These are phyloP conservation scores for Dicranocentrus wangi DNA, from an alignment of 2,888 invertebrate species.

Conservation along the genomic window DNA sequence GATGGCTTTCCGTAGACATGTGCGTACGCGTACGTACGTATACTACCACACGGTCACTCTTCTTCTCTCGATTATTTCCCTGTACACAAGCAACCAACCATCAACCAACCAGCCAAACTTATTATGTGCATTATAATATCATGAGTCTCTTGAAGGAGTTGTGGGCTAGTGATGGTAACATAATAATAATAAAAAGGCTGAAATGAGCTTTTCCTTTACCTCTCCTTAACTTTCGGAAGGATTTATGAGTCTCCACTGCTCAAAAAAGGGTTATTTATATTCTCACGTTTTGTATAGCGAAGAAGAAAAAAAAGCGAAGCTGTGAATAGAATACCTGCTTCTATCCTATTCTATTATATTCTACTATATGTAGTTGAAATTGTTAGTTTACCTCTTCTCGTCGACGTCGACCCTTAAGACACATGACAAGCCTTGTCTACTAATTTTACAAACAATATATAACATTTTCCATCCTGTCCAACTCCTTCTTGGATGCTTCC, in stretches of 20 bases:
- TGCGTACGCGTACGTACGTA: not conserved
- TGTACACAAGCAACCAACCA: no score
- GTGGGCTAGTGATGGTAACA: no score
- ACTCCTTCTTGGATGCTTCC: not conserved
- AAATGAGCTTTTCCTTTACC: slow-evolving; percentile 47
- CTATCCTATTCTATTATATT: no score
- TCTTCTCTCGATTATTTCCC: no score
- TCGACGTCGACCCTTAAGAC: slow-evolving; percentile 8
- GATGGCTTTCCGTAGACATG: not conserved
- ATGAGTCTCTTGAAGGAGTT: no score
- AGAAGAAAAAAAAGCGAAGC: slow-evolving; percentile 7
- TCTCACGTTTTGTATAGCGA: slow-evolving; percentile 59
- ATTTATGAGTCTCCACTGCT: slow-evolving; percentile 66
- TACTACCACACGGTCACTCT: not conserved
- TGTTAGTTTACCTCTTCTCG: not conserved
- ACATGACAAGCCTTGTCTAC: slow-evolving; percentile 28
- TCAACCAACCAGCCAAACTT: not conserved
- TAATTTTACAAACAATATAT: slow-evolving; percentile 62
- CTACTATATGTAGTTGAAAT: not conserved
- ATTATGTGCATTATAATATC: not conserved
- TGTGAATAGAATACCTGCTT: no score
- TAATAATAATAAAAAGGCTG: slow-evolving; percentile 13
- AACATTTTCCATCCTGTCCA: slow-evolving; percentile 63
- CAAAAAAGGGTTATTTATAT: slow-evolving; percentile 67
- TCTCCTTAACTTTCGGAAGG: slow-evolving; percentile 51